These are phyloP conservation scores for Aurelia sp. DNA, from an alignment of 30 jellyfish, hydroid and myxozoan genomes.

Conservation along the genomic window DNA sequence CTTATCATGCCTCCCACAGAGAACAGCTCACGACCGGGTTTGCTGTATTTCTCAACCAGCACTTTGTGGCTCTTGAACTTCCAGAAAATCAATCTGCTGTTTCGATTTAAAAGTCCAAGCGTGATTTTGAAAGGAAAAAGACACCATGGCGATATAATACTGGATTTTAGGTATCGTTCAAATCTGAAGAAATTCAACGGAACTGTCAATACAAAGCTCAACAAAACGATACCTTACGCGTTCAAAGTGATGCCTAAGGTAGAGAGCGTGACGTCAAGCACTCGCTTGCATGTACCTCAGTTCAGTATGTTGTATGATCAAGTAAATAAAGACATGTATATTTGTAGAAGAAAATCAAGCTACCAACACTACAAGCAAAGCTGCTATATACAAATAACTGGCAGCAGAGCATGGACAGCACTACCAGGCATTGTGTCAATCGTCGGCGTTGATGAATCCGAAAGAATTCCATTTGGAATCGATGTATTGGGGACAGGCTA, in stretches of 20 bases:
- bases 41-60: background rate
- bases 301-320: constrained; percentile 25
- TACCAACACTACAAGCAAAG: background rate
- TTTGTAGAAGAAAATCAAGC: constrained; percentile 6
- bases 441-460: constrained; percentile 9
- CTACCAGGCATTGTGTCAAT: constrained; percentile 11
- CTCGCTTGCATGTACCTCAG: constrained; percentile 1
- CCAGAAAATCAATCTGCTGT: background rate
- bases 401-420: background rate
- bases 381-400: constrained; percentile 8
- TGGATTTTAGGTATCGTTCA: constrained; percentile 3
- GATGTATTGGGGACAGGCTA: constrained; percentile 3
- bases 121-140: background rate
- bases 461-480: background rate
- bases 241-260: background rate
- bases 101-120: background rate
- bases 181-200: constrained; percentile 12
- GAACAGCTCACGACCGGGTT: background rate
- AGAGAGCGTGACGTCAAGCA: background rate
- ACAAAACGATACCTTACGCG: background rate
- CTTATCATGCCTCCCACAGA: background rate
- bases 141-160: background rate
- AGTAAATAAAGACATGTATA: constrained; percentile 12
- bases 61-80: background rate
- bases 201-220: background rate